Conservation (phyloP, 1,140 invertebrate genomes). For the Elysia chlorotica region DNA sequence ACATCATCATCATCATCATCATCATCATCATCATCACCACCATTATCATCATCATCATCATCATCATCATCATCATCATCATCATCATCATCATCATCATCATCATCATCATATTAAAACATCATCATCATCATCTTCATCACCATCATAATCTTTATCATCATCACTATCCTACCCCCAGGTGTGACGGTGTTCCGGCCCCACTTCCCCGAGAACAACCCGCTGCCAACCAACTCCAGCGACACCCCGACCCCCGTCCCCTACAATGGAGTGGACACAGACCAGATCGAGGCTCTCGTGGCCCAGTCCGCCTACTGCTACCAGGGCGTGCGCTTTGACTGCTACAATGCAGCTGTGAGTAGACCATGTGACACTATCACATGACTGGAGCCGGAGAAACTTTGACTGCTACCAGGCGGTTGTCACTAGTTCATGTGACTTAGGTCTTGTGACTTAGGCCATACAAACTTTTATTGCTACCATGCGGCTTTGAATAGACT, state of each 20-base stretch:
- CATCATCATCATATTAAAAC: not conserved
- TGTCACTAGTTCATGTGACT: too few species aligned
- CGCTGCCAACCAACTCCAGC: not conserved
- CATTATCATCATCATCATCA: slow-evolving; percentile 19
- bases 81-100: slow-evolving; percentile 18
- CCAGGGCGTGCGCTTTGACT: slow-evolving; percentile 40
- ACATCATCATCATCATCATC: slow-evolving; percentile 24
- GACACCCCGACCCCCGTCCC: slow-evolving; percentile 8
- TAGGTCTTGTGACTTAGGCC: too few species aligned
- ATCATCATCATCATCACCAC: slow-evolving; percentile 19
- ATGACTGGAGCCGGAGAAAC: too few species aligned
- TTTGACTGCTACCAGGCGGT: too few species aligned
- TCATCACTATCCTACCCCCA: slow-evolving; percentile 2
- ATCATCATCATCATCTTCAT: slow-evolving; percentile 7
- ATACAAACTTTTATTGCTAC: too few species aligned
- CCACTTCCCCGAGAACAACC: not conserved
- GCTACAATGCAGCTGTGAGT: slow-evolving; percentile 33
- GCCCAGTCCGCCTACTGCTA: slow-evolving; percentile 31
- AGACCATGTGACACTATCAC: too few species aligned
- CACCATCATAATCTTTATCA: slow-evolving; percentile 3
- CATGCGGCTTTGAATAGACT: too few species aligned
- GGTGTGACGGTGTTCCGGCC: not conserved
- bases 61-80: slow-evolving; percentile 20
- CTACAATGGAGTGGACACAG: slow-evolving; percentile 29
- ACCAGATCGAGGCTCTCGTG: slow-evolving; percentile 32